Evolutionary conservation across 2,113 vertebrate species (phyloP), one percentile per base, ranked within the genome.

Genomic region (Hydropotes inermis): DNA sequence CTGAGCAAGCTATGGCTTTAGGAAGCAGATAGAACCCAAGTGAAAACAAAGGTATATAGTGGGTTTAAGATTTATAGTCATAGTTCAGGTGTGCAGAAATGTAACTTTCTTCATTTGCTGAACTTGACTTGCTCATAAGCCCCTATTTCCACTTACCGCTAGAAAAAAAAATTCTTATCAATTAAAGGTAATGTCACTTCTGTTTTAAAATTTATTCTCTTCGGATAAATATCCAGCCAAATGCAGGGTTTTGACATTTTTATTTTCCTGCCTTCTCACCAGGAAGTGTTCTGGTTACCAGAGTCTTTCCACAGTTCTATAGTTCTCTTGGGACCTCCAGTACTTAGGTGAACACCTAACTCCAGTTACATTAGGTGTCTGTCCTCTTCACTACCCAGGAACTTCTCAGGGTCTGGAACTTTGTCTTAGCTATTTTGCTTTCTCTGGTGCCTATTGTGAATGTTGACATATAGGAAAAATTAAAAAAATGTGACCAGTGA

Each of bases 401-500:
- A 5, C 50, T 10, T 95, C 52, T 54, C 19, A 11, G 83, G 54
- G 23, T 74, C 25, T 79, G 50, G 17, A 36, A 43, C 67, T 28
- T 45, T n/a, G 36, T 54, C 88, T 58, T 83, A 25, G 36, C 19
- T 43, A 28, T 84, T 94, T 95, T 47, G 4, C 21, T 89, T 86
- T 91, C 50, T 86, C 67, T 2, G 30, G 39, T 50, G 43, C n/a
- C 13, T 83, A 4, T 84, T 91, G 47, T 52, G 83, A 85, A 83
- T 76, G 54, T n/a, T 82, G 82, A 70, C 43, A 55, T 27, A n/a
- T 33, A 90, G 28, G 28, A 89, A 96, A 93, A 70, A 61, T 27
- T 92, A 36, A 91, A 23, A 79, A 95, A 97, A 91, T 79, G n/a
- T 87, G 91, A 86, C 33, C 2, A 36, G 57, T 89, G 55, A 84